These are phyloP conservation scores for Mylabris sibirica DNA, from an alignment of 2,888 invertebrate genomes.

Conservation along the genomic window DNA sequence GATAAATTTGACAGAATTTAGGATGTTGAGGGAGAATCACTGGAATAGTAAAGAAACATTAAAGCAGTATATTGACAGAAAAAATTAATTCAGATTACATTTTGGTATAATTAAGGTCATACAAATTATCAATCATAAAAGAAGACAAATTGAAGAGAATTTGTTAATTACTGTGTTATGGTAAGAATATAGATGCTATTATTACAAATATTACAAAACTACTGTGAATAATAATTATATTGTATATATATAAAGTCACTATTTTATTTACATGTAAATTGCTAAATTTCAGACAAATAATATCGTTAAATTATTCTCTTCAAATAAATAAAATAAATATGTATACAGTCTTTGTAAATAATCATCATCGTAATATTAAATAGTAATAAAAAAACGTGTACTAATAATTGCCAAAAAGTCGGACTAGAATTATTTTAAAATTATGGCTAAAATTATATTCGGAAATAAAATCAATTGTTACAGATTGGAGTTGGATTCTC, in stretches of 20 bases:
- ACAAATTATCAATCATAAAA: conserved; percentile 11
- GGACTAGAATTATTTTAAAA: conserved; percentile 24
- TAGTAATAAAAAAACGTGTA: conserved; percentile 16
- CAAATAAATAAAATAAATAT: conserved; percentile 42
- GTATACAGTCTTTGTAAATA: conserved; percentile 37
- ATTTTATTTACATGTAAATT: conserved; percentile 38
- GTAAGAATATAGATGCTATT: conserved; percentile 28
- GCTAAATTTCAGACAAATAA: conserved; percentile 32
- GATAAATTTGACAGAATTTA: too few relatives aligned
- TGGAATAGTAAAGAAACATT: conserved; percentile 13
- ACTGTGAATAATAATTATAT: conserved; percentile 36
- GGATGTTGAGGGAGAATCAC: too few relatives aligned
- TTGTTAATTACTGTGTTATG: conserved; percentile 8
- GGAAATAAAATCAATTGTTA: conserved; percentile 13
- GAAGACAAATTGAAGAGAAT: conserved; percentile 5
- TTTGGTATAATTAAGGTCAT: conserved; percentile 15
- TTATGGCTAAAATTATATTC: conserved; percentile 23
- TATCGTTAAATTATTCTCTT: conserved; percentile 42
- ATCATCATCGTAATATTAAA: too few relatives aligned
- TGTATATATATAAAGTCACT: conserved; percentile 27
- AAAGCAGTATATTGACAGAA: conserved; percentile 36
- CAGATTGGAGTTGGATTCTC: conserved; percentile 20
- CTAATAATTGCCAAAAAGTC: conserved; percentile 30
- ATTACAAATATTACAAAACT: conserved; percentile 46
- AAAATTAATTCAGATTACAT: conserved; percentile 16